phyloP scores from a whole-genome alignment of 2,888 invertebrate genomes.

The Trichogramma evanescens region DNA sequence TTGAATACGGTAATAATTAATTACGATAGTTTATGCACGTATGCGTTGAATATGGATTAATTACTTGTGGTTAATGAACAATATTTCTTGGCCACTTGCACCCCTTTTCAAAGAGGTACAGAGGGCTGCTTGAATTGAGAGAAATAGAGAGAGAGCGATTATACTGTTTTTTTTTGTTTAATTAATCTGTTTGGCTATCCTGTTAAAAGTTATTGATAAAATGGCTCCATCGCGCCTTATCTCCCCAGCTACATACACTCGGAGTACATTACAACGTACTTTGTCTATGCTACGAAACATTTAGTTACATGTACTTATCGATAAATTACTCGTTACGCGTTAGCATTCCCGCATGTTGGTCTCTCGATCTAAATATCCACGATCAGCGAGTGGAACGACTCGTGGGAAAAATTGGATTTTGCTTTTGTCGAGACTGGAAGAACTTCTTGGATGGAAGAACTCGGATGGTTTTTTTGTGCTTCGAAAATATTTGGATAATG shows the following conservation, averaged over 20 bases:
- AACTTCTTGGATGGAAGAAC: background rate
- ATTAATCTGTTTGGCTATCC: slow-evolving; percentile 29
- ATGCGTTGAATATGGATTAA: slow-evolving; percentile 24
- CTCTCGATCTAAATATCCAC: background rate
- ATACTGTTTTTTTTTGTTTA: slow-evolving; percentile 6
- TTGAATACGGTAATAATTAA: slow-evolving; percentile 37
- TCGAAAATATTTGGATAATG: background rate
- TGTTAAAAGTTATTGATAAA: slow-evolving; percentile 37
- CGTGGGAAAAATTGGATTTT: slow-evolving; percentile 13
- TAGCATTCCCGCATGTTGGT: slow-evolving; percentile 10
- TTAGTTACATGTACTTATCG: slow-evolving; percentile 45
- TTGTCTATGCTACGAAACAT: slow-evolving; percentile 46
- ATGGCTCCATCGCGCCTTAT: slow-evolving; percentile 37
- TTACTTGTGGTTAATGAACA: slow-evolving; percentile 22
- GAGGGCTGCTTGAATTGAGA: slow-evolving; percentile 27
- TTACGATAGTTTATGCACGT: slow-evolving; percentile 34
- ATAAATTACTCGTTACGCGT: slow-evolving; percentile 37
- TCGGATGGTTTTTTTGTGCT: background rate
- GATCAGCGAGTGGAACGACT: slow-evolving; percentile 11
- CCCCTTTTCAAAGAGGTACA: slow-evolving; percentile 3
- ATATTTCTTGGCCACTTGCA: slow-evolving; percentile 16
- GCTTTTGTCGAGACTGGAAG: slow-evolving; percentile 1
- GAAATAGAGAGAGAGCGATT: background rate
- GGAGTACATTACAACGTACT: slow-evolving; percentile 42
- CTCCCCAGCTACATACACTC: slow-evolving; percentile 24